Conservation (phyloP, 2,888 invertebrate genomes). For the Smittia sp. region DNA sequence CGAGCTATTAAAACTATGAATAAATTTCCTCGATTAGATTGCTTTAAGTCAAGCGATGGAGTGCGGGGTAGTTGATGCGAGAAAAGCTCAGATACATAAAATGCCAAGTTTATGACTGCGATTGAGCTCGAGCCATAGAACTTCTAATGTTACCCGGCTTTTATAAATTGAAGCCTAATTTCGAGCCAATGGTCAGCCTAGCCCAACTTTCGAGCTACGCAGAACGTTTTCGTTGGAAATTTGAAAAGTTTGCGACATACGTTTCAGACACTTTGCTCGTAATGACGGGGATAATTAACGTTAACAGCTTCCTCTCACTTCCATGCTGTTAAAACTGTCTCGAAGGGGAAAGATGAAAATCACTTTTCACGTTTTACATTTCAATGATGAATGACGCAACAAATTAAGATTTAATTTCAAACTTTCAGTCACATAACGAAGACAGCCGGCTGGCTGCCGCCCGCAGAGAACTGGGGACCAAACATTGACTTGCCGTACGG, state of each 20-base stretch:
- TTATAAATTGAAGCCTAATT: no score
- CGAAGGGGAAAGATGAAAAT: not conserved
- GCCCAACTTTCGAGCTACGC: no score
- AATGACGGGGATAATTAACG: not conserved
- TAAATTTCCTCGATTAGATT: conserved; percentile 20
- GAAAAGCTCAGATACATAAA: no score
- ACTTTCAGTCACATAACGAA: conserved; percentile 71
- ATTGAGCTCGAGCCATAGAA: no score
- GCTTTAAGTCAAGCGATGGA: not conserved
- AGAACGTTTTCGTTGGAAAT: not conserved
- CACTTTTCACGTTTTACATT: not conserved
- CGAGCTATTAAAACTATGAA: conserved; percentile 19
- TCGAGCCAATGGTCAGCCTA: no score
- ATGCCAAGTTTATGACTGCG: no score
- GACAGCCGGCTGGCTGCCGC: conserved; percentile 85
- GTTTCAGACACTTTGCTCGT: not conserved
- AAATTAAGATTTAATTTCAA: not conserved
- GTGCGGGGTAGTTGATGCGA: no score
- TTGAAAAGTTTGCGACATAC: not conserved
- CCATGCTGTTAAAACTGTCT: not conserved
- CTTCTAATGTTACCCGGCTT: no score
- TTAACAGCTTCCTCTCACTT: not conserved
- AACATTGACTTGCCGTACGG: conserved; percentile 76
- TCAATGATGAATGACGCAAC: not conserved
- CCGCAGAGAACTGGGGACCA: conserved; percentile 75